These are phyloP conservation scores for Lycia hirtaria DNA, from an alignment of 2,888 invertebrate genomes.

Conservation along the genomic window DNA sequence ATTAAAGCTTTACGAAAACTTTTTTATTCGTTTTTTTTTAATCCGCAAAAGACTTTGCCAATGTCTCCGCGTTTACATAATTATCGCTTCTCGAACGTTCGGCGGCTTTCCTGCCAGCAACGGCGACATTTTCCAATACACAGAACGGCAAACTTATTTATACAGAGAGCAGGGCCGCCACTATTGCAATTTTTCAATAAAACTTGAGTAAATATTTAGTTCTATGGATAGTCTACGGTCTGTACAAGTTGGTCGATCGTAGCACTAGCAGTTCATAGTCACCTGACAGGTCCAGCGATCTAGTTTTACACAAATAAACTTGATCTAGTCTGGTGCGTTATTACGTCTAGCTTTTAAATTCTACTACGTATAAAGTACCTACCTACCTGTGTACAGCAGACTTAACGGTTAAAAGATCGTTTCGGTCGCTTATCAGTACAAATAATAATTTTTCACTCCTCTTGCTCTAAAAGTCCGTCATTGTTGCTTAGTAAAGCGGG, in stretches of 20 bases:
- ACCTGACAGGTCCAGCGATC: conserved; percentile 47
- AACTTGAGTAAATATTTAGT: neutral
- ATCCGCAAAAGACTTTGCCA: neutral
- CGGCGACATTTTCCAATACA: conserved; percentile 55
- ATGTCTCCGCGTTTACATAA: conserved; percentile 34
- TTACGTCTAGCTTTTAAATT: conserved; percentile 22
- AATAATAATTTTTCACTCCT: no score
- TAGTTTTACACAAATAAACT: conserved; percentile 62
- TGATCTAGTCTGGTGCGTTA: conserved; percentile 51
- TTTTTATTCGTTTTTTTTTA: neutral
- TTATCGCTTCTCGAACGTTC: conserved; percentile 66
- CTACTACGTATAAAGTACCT: neutral
- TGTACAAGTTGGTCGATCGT: conserved; percentile 32
- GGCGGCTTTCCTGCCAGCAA: conserved; percentile 63
- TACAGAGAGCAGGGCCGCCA: neutral
- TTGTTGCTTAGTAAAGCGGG: no score
- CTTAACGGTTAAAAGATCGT: no score
- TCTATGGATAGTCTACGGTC: neutral
- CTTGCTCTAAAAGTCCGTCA: no score
- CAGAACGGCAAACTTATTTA: neutral
- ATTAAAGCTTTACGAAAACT: no score
- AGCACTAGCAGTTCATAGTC: conserved; percentile 42
- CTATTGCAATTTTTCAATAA: neutral
- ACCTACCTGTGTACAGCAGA: no score
- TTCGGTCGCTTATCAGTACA: no score